Percentiles rank a stretch among this genome's conserved stretches.
Evolutionary conservation across 2,797 vertebrate species (phyloP).

Genomic region (Diplodus puntazzo): DNA sequence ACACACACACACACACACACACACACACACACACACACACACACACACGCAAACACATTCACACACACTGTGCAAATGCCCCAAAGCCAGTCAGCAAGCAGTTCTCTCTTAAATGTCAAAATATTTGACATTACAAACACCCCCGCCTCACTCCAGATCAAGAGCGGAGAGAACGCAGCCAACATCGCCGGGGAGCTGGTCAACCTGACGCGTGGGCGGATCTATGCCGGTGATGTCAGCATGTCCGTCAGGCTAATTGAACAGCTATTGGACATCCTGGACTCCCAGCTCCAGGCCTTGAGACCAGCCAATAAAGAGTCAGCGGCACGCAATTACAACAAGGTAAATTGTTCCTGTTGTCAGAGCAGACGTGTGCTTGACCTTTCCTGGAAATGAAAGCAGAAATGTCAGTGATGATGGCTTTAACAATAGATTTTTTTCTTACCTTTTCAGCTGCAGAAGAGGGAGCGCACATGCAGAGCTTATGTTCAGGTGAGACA

Average conservation of each 20-base stretch:
- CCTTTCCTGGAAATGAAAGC: conserved; percentile 60
- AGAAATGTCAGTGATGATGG: conserved; percentile 67
- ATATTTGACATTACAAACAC: conserved; percentile 74
- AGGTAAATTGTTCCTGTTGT: conserved; percentile 81
- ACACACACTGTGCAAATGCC: conserved; percentile 55
- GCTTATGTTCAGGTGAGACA: conserved; percentile 91
- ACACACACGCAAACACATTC: conserved; percentile 29
- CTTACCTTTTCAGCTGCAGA: conserved; percentile 88
- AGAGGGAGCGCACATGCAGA: conserved; percentile 92
- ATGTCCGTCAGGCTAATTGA: conserved; percentile 94
- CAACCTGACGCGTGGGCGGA: conserved; percentile 91
- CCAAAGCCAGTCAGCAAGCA: conserved; percentile 54
- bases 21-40: conserved; percentile 38
- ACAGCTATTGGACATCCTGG: conserved; percentile 94
- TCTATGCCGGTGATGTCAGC: conserved; percentile 95
- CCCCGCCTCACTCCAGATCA: conserved; percentile 85
- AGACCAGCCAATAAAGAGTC: conserved; percentile 93
- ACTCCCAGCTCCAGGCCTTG: conserved; percentile 93
- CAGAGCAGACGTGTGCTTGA: conserved; percentile 43
- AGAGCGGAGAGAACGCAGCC: conserved; percentile 95
- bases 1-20: conserved; percentile 28
- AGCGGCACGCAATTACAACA: conserved; percentile 94
- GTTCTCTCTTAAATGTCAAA: conserved; percentile 74
- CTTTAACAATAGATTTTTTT: conserved; percentile 41
- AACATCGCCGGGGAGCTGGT: conserved; percentile 94